phyloP scores from a whole-genome alignment of 2,797 vertebrate genomes.

The Dipus sagitta region DNA sequence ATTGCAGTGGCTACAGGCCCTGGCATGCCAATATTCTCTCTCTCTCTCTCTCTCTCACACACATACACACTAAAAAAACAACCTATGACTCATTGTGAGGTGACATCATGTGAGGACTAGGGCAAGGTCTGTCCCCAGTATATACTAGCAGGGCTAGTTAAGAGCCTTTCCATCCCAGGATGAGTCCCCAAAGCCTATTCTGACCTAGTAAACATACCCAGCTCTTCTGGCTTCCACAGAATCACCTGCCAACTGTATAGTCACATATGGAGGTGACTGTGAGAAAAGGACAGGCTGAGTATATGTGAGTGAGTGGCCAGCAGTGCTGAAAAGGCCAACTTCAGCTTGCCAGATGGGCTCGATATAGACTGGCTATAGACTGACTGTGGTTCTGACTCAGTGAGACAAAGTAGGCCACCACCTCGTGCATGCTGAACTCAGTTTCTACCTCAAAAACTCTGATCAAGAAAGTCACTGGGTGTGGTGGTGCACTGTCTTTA shows the following conservation, averaged over 20 bases:
- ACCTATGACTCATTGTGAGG: background rate
- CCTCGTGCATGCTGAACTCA: background rate
- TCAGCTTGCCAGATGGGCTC: background rate
- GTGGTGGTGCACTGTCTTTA: no score
- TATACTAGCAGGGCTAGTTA: background rate
- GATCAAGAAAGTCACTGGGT: no score
- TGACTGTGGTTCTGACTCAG: background rate
- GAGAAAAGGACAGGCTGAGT: constrained; percentile 9
- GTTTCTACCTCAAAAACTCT: constrained; percentile 37
- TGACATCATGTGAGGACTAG: background rate
- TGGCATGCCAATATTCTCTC: no score
- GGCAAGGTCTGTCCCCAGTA: background rate
- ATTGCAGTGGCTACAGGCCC: no score
- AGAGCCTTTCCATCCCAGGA: background rate
- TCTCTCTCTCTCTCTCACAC: no score
- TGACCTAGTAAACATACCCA: background rate
- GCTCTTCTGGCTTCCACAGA: constrained; percentile 55
- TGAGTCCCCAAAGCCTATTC: background rate
- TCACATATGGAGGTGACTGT: background rate
- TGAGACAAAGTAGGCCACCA: background rate
- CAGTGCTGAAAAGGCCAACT: background rate
- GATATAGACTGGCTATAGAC: background rate
- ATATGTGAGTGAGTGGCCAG: background rate
- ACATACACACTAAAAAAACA: no score
- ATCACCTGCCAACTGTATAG: constrained; percentile 38